A percentile compares a stretch with the other conserved stretches of the same genome.
Conservation (phyloP, 2,797 vertebrate species). For the Serranus cabrilla region DNA sequence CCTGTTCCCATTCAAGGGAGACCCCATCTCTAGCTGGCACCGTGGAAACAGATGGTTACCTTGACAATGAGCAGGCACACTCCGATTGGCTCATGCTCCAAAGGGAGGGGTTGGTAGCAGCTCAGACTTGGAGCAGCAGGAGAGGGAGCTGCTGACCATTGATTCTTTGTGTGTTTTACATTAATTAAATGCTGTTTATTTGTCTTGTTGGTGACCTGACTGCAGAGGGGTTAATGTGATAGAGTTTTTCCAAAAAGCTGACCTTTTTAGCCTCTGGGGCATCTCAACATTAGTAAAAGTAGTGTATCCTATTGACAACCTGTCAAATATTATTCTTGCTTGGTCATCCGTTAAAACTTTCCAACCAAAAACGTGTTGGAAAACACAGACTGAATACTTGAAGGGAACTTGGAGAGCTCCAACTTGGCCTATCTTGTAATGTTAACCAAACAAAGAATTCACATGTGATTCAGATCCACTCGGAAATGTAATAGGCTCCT, state of each 20-base stretch:
- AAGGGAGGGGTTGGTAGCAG: constrained; percentile 33
- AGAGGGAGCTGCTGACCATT: constrained; percentile 34
- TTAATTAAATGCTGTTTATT: constrained; percentile 21
- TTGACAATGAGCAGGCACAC: constrained; percentile 66
- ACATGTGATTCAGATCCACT: no score
- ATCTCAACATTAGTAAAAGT: neutral
- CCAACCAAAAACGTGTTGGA: neutral
- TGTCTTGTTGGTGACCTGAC: constrained; percentile 15
- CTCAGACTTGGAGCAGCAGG: constrained; percentile 31
- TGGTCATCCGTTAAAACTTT: neutral
- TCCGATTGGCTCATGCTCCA: constrained; percentile 36
- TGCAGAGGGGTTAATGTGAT: constrained; percentile 3
- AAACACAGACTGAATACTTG: constrained; percentile 2
- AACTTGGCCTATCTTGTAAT: no score
- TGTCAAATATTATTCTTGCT: neutral
- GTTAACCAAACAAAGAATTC: no score
- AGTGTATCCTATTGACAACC: neutral
- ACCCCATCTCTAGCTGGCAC: constrained; percentile 62
- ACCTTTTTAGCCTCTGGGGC: neutral
- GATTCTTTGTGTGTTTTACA: constrained; percentile 20
- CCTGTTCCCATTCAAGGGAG: constrained; percentile 67
- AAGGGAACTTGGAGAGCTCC: no score
- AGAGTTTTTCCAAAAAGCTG: neutral
- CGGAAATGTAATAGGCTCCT: no score
- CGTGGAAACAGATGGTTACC: constrained; percentile 78